Conservation (phyloP, 2,113 vertebrate genomes). For the Calidris pugnax region DNA sequence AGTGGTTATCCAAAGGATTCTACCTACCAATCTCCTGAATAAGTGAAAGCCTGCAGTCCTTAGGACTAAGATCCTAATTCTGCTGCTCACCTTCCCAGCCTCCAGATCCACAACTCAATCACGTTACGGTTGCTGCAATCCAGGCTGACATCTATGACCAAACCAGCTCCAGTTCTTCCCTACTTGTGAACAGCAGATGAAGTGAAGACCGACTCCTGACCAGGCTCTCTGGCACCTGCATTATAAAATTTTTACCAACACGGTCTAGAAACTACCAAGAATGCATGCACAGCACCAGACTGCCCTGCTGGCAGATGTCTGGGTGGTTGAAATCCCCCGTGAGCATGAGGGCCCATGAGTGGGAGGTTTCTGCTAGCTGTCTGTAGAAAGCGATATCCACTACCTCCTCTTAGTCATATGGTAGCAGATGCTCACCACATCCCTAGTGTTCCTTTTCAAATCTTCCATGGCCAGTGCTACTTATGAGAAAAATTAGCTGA, state of each 20-base stretch:
- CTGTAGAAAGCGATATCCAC: not conserved
- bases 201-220: not conserved
- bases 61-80: not conserved
- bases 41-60: not conserved
- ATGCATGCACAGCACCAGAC: rapidly evolving
- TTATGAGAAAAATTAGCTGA: not conserved
- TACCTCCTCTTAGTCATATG: not conserved
- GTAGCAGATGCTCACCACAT: not conserved
- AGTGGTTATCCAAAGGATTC: not conserved
- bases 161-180: not conserved
- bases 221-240: not conserved
- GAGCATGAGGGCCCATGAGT: not conserved
- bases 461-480: not conserved
- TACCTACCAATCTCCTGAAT: not conserved
- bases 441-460: not conserved
- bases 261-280: not conserved
- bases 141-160: not conserved
- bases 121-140: not conserved
- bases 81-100: not conserved
- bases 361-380: not conserved
- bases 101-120: not conserved
- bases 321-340: not conserved
- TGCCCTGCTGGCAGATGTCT: not conserved
- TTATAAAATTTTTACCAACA: not conserved
- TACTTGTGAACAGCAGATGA: not conserved